These are phyloP conservation scores for Cepaea hortensis DNA, from an alignment of 2,888 invertebrate species.

Conservation along the genomic window DNA sequence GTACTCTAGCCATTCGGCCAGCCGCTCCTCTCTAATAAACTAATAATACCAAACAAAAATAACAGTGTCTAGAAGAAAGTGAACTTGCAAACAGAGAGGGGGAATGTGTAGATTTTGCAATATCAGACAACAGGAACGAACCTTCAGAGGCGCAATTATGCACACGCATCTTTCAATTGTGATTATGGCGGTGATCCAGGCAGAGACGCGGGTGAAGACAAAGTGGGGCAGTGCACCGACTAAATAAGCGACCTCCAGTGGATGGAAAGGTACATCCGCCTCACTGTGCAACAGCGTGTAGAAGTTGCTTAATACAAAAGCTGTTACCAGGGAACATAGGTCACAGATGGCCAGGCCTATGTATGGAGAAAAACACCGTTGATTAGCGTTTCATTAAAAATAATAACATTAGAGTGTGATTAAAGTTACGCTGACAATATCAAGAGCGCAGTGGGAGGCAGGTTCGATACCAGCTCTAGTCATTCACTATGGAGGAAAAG, in stretches of 20 bases:
- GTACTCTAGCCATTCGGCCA: too few species aligned
- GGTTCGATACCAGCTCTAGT: too few species aligned
- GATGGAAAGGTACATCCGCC: not conserved
- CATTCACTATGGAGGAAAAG: too few species aligned
- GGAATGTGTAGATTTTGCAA: too few species aligned
- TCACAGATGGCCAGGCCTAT: slow-evolving; percentile 15
- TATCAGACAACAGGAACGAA: not conserved
- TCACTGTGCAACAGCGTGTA: not conserved
- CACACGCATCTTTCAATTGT: slow-evolving; percentile 26
- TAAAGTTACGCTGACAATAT: too few species aligned
- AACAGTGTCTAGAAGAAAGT: too few species aligned
- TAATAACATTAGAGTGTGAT: not conserved
- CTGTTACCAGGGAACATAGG: not conserved
- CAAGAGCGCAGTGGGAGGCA: too few species aligned
- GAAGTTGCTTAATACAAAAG: not conserved
- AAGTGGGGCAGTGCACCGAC: not conserved
- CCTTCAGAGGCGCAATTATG: slow-evolving; percentile 7
- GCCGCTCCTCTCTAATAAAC: too few species aligned
- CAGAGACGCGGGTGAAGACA: not conserved
- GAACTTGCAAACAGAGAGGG: too few species aligned
- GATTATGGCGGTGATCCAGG: slow-evolving; percentile 14
- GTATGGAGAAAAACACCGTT: not conserved
- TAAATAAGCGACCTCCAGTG: not conserved
- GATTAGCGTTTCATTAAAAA: not conserved
- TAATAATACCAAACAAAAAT: too few species aligned